Evolutionary conservation across 2,888 invertebrate species (phyloP).

Genomic region (Abscondita cerata): DNA sequence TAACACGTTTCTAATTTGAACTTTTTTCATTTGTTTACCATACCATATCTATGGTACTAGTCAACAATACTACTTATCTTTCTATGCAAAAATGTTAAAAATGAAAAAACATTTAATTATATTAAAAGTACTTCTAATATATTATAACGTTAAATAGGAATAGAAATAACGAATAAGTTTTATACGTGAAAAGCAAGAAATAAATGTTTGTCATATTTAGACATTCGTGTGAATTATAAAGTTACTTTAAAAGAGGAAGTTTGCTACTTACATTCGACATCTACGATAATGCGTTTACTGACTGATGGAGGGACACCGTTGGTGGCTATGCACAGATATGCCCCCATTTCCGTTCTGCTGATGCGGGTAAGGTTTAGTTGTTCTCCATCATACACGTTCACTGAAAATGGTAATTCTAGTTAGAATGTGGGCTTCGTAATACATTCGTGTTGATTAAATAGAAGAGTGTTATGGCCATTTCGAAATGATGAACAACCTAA

Average conservation of each 20-base stretch:
- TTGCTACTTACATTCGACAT: slow-evolving; percentile 83
- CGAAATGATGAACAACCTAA: slow-evolving; percentile 27
- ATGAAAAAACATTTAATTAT: no score
- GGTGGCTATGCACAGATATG: slow-evolving; percentile 83
- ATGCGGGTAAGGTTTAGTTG: slow-evolving; percentile 85
- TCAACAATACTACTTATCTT: no score
- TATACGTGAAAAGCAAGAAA: no score
- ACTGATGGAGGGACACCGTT: slow-evolving; percentile 91
- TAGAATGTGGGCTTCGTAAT: slow-evolving; percentile 26
- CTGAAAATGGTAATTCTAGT: slow-evolving; percentile 62
- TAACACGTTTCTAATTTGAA: no score
- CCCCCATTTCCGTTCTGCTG: slow-evolving; percentile 87
- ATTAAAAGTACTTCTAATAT: no score
- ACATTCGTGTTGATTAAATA: slow-evolving; percentile 30
- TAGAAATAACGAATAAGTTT: neutral
- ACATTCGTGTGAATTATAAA: slow-evolving; percentile 1
- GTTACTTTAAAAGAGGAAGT: slow-evolving; percentile 2
- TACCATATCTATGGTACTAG: no score
- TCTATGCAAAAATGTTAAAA: no score
- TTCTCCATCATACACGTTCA: slow-evolving; percentile 84
- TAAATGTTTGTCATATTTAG: no score
- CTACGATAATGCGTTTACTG: slow-evolving; percentile 89
- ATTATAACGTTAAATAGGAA: no score
- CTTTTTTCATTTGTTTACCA: no score
- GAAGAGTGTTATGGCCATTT: slow-evolving; percentile 15